Evolutionary conservation across 2,113 vertebrate genomes (phyloP).

Genomic region (Nannobrachium achirus): DNA sequence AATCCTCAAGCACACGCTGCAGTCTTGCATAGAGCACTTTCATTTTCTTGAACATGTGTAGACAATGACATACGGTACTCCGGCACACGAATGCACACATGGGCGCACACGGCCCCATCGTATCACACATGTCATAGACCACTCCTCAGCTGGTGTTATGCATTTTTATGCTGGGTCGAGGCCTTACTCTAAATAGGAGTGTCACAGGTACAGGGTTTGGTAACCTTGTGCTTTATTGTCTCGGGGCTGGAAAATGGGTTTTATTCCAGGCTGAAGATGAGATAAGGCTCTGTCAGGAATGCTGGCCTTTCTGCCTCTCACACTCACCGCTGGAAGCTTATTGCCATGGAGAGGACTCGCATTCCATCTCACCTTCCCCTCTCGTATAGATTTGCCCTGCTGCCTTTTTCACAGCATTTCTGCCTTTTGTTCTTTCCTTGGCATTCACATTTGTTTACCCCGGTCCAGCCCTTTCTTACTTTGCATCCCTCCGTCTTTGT

Average conservation of each 20-base stretch:
- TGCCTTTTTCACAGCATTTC: slow-evolving; percentile 62
- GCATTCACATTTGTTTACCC: slow-evolving; percentile 60
- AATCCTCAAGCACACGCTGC: too few relatives aligned
- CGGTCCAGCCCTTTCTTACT: slow-evolving; percentile 17
- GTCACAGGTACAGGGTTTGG: slow-evolving; percentile 70
- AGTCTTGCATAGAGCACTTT: too few relatives aligned
- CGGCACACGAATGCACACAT: too few relatives aligned
- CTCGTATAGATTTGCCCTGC: slow-evolving; percentile 64
- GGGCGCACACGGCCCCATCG: too few relatives aligned
- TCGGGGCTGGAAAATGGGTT: slow-evolving; percentile 76
- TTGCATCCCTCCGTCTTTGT: neutral
- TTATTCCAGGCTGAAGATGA: slow-evolving; percentile 78
- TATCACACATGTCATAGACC: slow-evolving; percentile 40
- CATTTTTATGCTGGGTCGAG: slow-evolving; percentile 73
- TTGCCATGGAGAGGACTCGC: slow-evolving; percentile 67
- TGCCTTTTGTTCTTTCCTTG: slow-evolving; percentile 60
- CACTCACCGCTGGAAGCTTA: slow-evolving; percentile 70
- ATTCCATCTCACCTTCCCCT: slow-evolving; percentile 55
- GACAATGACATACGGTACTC: too few relatives aligned
- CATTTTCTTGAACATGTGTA: too few relatives aligned
- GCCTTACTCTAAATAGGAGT: slow-evolving; percentile 74
- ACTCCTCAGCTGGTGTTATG: slow-evolving; percentile 58
- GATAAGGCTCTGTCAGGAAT: slow-evolving; percentile 78
- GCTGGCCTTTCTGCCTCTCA: slow-evolving; percentile 63
- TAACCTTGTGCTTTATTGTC: slow-evolving; percentile 81